A percentile compares a stretch with the other conserved stretches of the same genome.
These are phyloP conservation scores for Leptobrachium leishanense DNA, from an alignment of 2,113 vertebrate genomes.

Conservation along the genomic window DNA sequence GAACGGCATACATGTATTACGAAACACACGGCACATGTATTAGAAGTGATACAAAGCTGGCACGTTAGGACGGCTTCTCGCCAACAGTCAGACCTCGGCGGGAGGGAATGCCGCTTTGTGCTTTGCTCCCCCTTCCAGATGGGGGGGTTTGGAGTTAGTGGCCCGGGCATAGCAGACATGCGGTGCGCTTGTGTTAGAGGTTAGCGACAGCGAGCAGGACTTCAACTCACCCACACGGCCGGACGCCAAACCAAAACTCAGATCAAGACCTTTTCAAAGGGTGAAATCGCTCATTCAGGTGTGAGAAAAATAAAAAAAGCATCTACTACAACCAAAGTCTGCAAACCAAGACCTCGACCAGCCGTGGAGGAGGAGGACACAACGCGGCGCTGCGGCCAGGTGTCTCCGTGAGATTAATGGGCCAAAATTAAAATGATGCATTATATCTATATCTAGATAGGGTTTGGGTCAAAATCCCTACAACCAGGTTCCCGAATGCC, in stretches of 20 bases:
- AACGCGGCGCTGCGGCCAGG: too few species aligned
- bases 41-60: background rate
- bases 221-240: slow-evolving; percentile 40
- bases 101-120: background rate
- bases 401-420: too few species aligned
- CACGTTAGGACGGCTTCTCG: background rate
- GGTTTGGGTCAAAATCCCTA: too few species aligned
- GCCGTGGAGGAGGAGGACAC: too few species aligned
- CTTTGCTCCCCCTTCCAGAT: background rate
- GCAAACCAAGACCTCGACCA: slow-evolving; percentile 1
- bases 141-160: slow-evolving; percentile 10
- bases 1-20: too few species aligned
- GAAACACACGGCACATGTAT: background rate
- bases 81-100: background rate
- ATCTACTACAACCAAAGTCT: slow-evolving; percentile 6
- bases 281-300: slow-evolving; percentile 39
- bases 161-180: slow-evolving; percentile 15
- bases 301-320: slow-evolving; percentile 19
- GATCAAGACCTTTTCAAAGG: slow-evolving; percentile 45
- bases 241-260: slow-evolving; percentile 40
- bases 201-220: slow-evolving; percentile 26
- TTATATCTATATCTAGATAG: too few species aligned
- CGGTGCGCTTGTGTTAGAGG: slow-evolving; percentile 12
- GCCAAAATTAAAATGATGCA: too few species aligned
- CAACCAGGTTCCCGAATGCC: too few species aligned